Evolutionary conservation across 2,888 invertebrate genomes (phyloP), one percentile per base, ranked within the genome.

Genomic region (Epinotia bilunana): DNA sequence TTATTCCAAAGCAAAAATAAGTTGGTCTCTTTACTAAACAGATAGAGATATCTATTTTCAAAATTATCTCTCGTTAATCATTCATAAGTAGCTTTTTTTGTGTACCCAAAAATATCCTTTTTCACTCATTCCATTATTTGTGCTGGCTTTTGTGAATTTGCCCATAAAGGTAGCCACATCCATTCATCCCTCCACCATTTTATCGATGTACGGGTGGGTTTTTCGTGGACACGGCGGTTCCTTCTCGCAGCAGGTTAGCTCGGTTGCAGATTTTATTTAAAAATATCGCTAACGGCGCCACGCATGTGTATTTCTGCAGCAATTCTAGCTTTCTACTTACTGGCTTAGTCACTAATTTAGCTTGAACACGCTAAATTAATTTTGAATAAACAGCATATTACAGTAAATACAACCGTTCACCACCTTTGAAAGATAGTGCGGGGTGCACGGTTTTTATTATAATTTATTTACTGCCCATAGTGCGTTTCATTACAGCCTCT

Each of bases 291-390:
- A 33, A 33, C 7, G 7, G 33, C 33, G 33, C 33, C 16, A 6
- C 49, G 49, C 49, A 49, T 49, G 49, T n/a, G 49, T 49, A 53
- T n/a, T 53, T 53, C n/a, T 53, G n/a, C 53, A n/a, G n/a, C 53
- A 53, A n/a, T 6, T n/a, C n/a, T 53, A n/a, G n/a, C 53, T 53
- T n/a, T 6, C 53, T 53, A n/a, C n/a, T 53, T 53, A 53, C 53
- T n/a, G 53, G 49, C 49, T 49, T 4, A 49, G 16, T n/a, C 53
- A 53, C 53, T 16, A 53, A 53, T 53, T 5, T 53, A 53, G 53
- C 53, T 13, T 53, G 13, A 53, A 53, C 16, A 7, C 53, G 53
- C 53, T 53, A n/a, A 53, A n/a, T 49, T 16, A 49, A 13, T 16
- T 16, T 5, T 53, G n/a, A n/a, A 13, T 53, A n/a, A 53, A 49